These are phyloP conservation scores for Drosophila miranda DNA, from an alignment of 1,140 invertebrate genomes.

Conservation along the genomic window DNA sequence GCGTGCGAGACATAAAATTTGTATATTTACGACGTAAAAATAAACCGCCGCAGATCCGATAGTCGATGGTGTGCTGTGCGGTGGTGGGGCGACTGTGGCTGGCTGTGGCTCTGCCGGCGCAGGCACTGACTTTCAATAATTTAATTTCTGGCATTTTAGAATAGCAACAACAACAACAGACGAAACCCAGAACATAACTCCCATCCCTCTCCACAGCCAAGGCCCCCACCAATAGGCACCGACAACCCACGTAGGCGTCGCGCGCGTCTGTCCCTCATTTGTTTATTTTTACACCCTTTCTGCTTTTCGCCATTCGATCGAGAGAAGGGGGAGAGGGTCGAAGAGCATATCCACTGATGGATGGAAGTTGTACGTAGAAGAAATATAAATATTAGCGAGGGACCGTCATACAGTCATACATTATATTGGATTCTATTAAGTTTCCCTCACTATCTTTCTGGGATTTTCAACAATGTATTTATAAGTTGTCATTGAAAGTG, in stretches of 20 bases:
- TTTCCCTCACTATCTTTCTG: no score
- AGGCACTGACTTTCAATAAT: conserved; percentile 78
- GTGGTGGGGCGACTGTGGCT: conserved; percentile 4
- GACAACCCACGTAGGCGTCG: conserved; percentile 46
- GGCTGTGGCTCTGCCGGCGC: conserved; percentile 13
- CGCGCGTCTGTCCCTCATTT: conserved; percentile 37
- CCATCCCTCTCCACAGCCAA: no score
- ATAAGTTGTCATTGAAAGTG: neutral
- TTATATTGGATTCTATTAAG: no score
- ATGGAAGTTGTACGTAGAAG: conserved; percentile 8
- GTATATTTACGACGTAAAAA: conserved; percentile 81
- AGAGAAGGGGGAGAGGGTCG: neutral
- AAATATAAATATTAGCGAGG: conserved; percentile 3
- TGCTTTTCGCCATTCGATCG: conserved; percentile 6
- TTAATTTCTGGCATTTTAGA: conserved; percentile 69
- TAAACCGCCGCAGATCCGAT: conserved; percentile 44
- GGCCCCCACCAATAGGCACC: conserved; percentile 27
- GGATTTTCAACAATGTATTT: no score
- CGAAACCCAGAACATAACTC: conserved; percentile 26
- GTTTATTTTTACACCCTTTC: conserved; percentile 53
- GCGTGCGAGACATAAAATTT: conserved; percentile 65
- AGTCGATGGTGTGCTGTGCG: neutral
- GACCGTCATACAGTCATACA: neutral
- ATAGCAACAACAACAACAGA: conserved; percentile 32
- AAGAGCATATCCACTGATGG: conserved; percentile 8